Conservation (phyloP, 2,113 vertebrate genomes). For the Xyrauchen texanus region DNA sequence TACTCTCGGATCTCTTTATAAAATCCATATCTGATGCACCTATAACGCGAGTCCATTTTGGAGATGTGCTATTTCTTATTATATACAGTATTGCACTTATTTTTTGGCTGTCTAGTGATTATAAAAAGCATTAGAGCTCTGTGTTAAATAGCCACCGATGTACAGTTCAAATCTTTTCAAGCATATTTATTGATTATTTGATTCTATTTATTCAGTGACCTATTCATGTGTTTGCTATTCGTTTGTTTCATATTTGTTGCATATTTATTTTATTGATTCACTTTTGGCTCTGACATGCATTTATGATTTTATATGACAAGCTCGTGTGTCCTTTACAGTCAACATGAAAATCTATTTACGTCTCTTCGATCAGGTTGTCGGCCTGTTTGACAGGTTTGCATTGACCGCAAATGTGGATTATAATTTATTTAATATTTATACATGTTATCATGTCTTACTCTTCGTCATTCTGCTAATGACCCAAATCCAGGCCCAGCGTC, state of each 20-base stretch:
- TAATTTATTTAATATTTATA: conserved; percentile 41
- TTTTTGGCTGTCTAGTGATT: conserved; percentile 37
- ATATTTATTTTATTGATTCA: conserved; percentile 41
- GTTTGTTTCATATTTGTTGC: conserved; percentile 39
- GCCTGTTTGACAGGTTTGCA: conserved; percentile 7
- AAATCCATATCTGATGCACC: conserved; percentile 35
- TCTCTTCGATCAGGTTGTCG: background rate
- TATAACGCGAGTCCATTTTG: conserved; percentile 27
- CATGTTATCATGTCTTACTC: background rate
- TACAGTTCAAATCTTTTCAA: conserved; percentile 50
- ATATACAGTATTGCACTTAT: conserved; percentile 35
- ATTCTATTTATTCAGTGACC: conserved; percentile 50
- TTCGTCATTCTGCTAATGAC: background rate
- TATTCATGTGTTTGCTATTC: conserved; percentile 57
- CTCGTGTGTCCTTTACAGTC: background rate
- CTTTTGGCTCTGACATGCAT: background rate
- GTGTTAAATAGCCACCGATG: conserved; percentile 33
- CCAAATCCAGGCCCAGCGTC: background rate
- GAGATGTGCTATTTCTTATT: conserved; percentile 25
- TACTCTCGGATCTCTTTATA: conserved; percentile 21
- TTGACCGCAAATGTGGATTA: background rate
- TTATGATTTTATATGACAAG: background rate
- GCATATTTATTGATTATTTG: conserved; percentile 58
- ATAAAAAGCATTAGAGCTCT: conserved; percentile 36
- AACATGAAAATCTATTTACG: no score